Conservation (phyloP, 2,113 vertebrate genomes). For the Typhlomys cinereus region DNA sequence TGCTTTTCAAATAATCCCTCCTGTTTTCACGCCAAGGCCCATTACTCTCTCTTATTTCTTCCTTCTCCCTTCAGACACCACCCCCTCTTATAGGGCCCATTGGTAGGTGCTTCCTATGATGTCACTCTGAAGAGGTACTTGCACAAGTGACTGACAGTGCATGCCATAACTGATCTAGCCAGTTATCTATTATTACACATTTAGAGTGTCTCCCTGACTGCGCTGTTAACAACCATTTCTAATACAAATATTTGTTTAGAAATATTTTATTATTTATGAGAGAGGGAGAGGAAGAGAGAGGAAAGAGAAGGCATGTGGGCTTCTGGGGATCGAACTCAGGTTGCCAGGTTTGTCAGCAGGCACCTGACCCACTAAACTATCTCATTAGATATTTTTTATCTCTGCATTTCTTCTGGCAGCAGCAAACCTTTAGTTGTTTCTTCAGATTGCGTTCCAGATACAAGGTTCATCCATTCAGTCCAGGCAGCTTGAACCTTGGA, state of each 20-base stretch:
- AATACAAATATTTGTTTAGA: background rate
- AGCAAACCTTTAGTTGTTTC: background rate
- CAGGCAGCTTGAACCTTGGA: background rate
- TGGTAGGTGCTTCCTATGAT: background rate
- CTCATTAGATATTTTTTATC: background rate
- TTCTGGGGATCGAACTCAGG: background rate
- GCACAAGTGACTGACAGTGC: too few relatives aligned
- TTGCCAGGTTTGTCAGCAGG: background rate
- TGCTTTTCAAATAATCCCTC: too few relatives aligned
- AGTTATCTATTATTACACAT: background rate
- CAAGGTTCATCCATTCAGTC: background rate
- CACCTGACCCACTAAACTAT: background rate
- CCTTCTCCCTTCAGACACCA: too few relatives aligned
- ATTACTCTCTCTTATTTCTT: background rate
- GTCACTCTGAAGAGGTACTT: background rate
- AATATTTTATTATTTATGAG: background rate
- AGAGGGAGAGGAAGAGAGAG: too few relatives aligned
- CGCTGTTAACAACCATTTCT: background rate
- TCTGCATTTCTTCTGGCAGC: background rate
- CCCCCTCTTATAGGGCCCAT: background rate
- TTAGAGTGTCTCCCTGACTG: background rate
- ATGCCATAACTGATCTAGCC: background rate
- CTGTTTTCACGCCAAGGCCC: background rate
- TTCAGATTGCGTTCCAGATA: slow-evolving; percentile 6
- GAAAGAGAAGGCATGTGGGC: too few relatives aligned